Base-by-base conservation (phyloP, 2,113 vertebrate species). In the Arenaria interpres region DNA sequence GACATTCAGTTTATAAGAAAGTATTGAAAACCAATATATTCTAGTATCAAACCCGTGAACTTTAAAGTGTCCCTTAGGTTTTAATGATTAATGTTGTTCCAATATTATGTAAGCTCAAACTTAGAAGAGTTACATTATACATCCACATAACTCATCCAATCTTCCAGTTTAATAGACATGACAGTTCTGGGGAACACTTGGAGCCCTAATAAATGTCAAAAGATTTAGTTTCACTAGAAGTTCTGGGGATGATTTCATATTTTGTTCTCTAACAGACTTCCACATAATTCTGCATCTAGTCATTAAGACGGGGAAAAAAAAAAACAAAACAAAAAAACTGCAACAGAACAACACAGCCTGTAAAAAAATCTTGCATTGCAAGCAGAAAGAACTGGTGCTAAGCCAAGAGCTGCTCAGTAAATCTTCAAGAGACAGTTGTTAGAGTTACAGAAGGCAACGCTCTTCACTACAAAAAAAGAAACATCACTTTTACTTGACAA, bases 51-150 rank as follows among this genome's bases (percentile, higher is more conserved):
- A 88, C 32, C 20, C 64, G 66, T 90, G 48, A 59, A 4, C 71
- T 96, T 91, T 35, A 90, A 92, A 91, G 63, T 62, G 35, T 54
- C 51, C 72, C 50, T 87, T 90, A 50, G 45, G 60, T 88, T 95
- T 86, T 80, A 68, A 54, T 23, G 13, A 92, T 18, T 51, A 33
- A 75, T 5, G 4, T 9, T 68, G 12, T n/a, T 20, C 10, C 25
- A 19, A 54, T 80, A 83, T 73, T 73, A 41, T 12, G 0, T 3
- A 74, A 85, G 25, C 74, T 91, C 72, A 87, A 94, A 85, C 79
- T 92, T 82, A 90, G 63, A 46, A 92, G 68, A 75, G 15, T 51
- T 91, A 79, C 19, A 54, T 12, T 37, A 71, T 23, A 32, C 35
- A 76, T 43, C 32, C 39, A 43, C 51, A 43, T 37, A 90, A 83